Percentiles rank a stretch among this genome's conserved stretches.
These are phyloP conservation scores for Recurvirostra avosetta DNA, from an alignment of 2,113 vertebrate species.

Conservation along the genomic window DNA sequence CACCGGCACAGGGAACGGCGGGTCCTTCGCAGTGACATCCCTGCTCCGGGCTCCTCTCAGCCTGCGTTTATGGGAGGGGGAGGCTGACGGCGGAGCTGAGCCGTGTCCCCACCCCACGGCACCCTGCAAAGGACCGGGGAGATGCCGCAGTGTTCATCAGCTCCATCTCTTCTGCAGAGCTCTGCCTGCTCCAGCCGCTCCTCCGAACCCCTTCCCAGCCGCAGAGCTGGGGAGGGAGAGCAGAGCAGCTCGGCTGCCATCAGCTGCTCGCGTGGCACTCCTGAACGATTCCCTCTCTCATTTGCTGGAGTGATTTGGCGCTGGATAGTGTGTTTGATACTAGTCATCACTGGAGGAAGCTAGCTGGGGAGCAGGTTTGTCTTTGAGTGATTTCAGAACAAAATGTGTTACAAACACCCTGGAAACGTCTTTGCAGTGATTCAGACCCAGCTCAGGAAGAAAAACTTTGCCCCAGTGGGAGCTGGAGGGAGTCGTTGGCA, in stretches of 20 bases:
- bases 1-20: not conserved
- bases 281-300: not conserved
- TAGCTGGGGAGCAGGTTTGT: not conserved
- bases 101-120: no score
- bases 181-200: not conserved
- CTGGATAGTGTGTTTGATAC: not conserved
- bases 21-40: not conserved
- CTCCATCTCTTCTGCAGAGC: not conserved
- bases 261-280: not conserved
- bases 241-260: not conserved
- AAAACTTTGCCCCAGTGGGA: not conserved
- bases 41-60: not conserved
- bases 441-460: not conserved
- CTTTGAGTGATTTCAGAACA: not conserved
- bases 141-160: not conserved
- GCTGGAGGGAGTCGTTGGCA: accelerated
- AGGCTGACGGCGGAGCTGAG: not conserved
- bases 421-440: not conserved
- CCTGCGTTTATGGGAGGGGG: accelerated
- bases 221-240: not conserved
- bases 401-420: not conserved
- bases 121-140: not conserved
- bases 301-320: not conserved
- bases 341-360: not conserved
- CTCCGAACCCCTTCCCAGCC: not conserved